Evolutionary conservation across 1,140 invertebrate genomes (phyloP), one percentile per base, ranked within the genome.

Genomic region (Drosophila kanapiae): DNA sequence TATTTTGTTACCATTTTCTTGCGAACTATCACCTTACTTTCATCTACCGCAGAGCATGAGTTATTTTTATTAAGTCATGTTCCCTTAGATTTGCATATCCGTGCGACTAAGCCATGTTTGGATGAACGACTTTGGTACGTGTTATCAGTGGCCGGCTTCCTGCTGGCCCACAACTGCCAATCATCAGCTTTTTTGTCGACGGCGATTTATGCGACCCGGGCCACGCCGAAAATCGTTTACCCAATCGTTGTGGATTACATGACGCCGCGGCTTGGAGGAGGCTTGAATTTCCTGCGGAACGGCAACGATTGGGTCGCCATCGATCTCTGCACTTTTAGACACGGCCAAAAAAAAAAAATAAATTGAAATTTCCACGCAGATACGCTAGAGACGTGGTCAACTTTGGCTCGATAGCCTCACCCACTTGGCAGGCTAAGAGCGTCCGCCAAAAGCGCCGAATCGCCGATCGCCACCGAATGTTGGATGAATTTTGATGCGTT

Each of bases 121-220:
- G 23, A 68, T 70, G 13, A 18, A 54, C 65, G 47, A 35, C 35
- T 72, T 72, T 72, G 23, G 68, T 54, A 67, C 53, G 64, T 76
- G 62, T 60, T 60, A 58, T 61, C 62, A 48, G 14, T 23, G 9
- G 27, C 16, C n/a, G 58, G 64, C 72, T 88, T 88, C 83, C 80
- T 83, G 62, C 58, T 84, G 81, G 65, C 85, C 84, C 80, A 88
- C 85, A 88, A 81, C 74, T 90, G 84, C 80, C 84, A 90, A 90
- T 84, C 85, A 65, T 81, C 85, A 62, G n/a, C 40, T 53, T 42
- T 49, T 23, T 23, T 23, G 23, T 78, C 13, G 80, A 68, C 56
- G 33, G 64, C 62, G 59, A 90, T 88, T 78, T 87, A 87, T 87
- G 80, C 69, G 48, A 47, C 65, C 49, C 53, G 53, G 37, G 18